phyloP scores from a whole-genome alignment of 2,113 vertebrate genomes.

The Athene cunicularia region DNA sequence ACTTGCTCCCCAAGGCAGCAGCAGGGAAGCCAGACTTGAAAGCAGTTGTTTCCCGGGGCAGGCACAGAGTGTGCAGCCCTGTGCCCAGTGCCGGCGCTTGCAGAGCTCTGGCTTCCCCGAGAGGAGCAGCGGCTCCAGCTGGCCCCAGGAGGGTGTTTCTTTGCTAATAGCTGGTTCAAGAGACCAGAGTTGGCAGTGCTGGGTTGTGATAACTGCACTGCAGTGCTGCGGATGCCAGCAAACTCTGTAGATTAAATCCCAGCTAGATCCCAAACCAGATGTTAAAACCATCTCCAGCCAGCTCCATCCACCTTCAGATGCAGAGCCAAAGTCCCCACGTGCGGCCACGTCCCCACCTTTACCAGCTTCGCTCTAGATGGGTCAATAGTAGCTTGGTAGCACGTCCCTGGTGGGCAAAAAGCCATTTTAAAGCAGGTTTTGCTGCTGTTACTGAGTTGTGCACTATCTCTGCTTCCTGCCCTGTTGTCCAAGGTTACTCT shows the following conservation, averaged over 20 bases:
- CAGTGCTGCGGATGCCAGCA: not conserved
- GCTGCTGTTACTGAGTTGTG: not conserved
- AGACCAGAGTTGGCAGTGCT: not conserved
- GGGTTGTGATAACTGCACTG: not conserved
- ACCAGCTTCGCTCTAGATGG: not conserved
- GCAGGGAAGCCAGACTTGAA: not conserved
- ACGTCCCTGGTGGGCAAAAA: not conserved
- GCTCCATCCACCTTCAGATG: not conserved
- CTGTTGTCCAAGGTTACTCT: not conserved
- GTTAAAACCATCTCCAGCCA: not conserved
- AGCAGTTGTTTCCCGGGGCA: not conserved
- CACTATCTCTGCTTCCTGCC: not conserved
- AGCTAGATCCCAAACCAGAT: not conserved
- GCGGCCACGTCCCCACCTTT: not conserved
- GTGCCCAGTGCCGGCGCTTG: accelerated
- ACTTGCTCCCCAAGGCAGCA: not conserved
- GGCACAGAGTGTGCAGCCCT: accelerated
- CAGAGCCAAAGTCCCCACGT: not conserved
- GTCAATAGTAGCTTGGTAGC: not conserved
- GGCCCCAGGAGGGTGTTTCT: not conserved
- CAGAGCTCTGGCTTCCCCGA: accelerated
- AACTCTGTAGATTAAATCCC: not conserved
- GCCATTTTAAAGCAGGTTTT: not conserved
- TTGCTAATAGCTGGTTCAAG: not conserved
- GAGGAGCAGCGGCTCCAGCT: not conserved